Base-by-base conservation (phyloP, 2,888 invertebrate genomes). In the Piscicola geometra region DNA sequence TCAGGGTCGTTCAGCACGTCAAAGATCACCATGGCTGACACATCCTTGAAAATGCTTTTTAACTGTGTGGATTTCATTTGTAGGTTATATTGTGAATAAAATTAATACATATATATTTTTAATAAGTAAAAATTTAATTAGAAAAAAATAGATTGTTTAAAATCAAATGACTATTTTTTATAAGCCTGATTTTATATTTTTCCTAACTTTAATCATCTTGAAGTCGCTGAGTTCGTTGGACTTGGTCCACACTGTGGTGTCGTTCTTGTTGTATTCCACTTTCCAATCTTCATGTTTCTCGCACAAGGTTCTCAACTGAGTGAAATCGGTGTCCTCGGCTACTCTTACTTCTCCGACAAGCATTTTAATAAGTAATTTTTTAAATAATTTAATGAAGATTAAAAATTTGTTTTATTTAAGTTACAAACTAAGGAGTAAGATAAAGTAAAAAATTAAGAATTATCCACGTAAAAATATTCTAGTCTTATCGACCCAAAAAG, bases 1-100 rank as follows among this genome's bases (percentile, higher is more conserved):
- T 91, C 91, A 0, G 93, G 93, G 87, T 94, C 94, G 85, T 94
- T 93, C 50, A 94, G 88, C 64, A 94, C 94, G 85, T 94, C 94
- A 86, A 93, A 94, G 81, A 93, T 85, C 0, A 90, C 89, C 80
- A 89, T 89, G 21, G 92, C 90, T 76, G 89, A 87, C 79, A 93
- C 90, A 83, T 93, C 92, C 30, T 88, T 88, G 86, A 92, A 92
- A 81, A 90, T 88, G 0, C 90, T 88, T 74, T 88, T 82, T 0
- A 88, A 85, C 88, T 89, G 81, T 2, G 83, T 50, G n/a, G n/a
- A n/a, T n/a, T n/a, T n/a, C n/a, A n/a, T n/a, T 41, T 47, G 25
- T n/a, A n/a, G 12, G 9, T n/a, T 25, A n/a, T 66, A 28, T n/a
- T n/a, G 12, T 12, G n/a, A n/a, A n/a, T 47, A 68, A 32, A 30